Base-by-base conservation (phyloP, 2,113 vertebrate genomes). In the Scomber scombrus region DNA sequence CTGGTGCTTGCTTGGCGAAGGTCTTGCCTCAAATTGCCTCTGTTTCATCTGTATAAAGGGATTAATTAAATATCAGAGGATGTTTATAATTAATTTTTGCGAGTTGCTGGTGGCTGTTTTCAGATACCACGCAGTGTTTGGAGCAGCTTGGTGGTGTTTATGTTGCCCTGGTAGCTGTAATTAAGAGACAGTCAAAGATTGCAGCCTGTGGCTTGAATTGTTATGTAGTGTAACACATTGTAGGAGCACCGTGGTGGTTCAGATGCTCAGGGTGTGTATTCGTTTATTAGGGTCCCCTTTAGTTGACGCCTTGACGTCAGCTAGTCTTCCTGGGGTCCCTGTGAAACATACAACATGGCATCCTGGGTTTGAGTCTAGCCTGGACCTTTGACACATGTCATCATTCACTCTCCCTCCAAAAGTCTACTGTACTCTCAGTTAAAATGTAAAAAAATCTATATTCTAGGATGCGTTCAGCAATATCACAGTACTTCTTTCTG, bases 61-160 rank as follows among this genome's bases (percentile, higher is more conserved):
- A 85, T 86, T 79, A 87, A 86, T 91, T 79, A 84, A 65, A 78
- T 77, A 67, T 75, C 71, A 54, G 47, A 70, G 43, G 29, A 6
- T 63, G 69, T 23, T 70, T 81, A 10, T 84, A 74, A 85, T 90
- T 84, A 72, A 85, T 80, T 86, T 26, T 45, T 43, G 68, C 11
- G 18, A 75, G 50, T 13, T 19, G 81, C 71, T 71, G 67, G 51
- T 52, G 81, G 81, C 78, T 67, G 75, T 49, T 13, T 57, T 26
- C 4, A 45, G 14, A 50, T 31, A 46, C 31, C 40, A 43, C 29
- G n/a, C 29, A 8, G 15, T 47, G 52, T 45, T 63, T 2, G 5
- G 5, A 45, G 29, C 72, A 58, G 51, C 23, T 1, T 52, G 58
- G 10, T 10, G n/a, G 16, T 68, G 67, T 78, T 58, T 60, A 12